These are phyloP conservation scores for Hylaeus volcanicus DNA, from an alignment of 1,140 invertebrate species.

Conservation along the genomic window DNA sequence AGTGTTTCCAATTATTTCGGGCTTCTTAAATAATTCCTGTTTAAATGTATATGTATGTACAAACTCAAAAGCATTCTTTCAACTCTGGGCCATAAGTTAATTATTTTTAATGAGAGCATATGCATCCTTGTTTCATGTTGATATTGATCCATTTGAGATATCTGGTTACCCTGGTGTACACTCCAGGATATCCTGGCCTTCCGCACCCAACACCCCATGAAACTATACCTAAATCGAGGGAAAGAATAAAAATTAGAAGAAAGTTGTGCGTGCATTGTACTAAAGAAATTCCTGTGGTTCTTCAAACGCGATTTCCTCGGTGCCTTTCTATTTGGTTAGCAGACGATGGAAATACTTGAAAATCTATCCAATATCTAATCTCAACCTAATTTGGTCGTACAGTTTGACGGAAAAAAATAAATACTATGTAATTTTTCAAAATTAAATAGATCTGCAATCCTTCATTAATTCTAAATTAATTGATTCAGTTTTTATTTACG, in stretches of 20 bases:
- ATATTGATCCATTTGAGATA: constrained; percentile 85
- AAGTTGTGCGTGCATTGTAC: neutral
- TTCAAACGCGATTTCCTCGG: too few species aligned
- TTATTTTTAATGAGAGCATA: constrained; percentile 73
- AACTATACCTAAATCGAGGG: constrained; percentile 70
- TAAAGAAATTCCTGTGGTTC: neutral
- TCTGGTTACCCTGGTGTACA: constrained; percentile 86
- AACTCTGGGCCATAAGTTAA: neutral
- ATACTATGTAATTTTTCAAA: too few species aligned
- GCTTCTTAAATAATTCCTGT: neutral
- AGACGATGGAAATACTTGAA: neutral
- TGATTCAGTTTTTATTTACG: too few species aligned
- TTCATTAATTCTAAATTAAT: too few species aligned
- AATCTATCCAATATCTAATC: neutral
- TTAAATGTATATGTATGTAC: too few species aligned
- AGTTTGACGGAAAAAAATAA: too few species aligned
- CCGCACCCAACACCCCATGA: constrained; percentile 87
- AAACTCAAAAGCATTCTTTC: too few species aligned
- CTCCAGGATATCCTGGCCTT: constrained; percentile 83
- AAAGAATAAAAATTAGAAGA: neutral
- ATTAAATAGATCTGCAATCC: too few species aligned
- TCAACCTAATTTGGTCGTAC: too few species aligned
- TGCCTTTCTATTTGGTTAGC: neutral
- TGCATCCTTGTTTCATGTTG: constrained; percentile 84
- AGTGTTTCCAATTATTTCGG: neutral